Evolutionary conservation across 2,797 vertebrate genomes (phyloP), one percentile per base, ranked within the genome.

Genomic region (Danio kyathit): DNA sequence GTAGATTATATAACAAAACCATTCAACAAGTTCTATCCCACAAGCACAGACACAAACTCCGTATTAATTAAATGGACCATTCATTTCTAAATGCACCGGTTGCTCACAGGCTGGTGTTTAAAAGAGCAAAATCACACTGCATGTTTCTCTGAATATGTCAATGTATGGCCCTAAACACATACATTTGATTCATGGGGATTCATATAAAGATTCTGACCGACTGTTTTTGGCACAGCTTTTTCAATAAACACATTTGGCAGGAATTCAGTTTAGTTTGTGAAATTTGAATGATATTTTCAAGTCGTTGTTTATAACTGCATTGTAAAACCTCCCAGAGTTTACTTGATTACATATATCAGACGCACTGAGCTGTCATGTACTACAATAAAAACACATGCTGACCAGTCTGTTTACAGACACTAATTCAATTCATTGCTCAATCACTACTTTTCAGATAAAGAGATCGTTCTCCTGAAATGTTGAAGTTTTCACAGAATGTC

Each of bases 1-100:
- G 13, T 59, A 73, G 38, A 59, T 89, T 88, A 86, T 71, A 75
- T 86, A 83, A 88, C 48, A 17, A 17, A 76, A 64, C n/a, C 9
- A 65, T 21, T 76, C 7, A 21, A 69, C 66, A 21, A 51, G 44
- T 63, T 40, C 21, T 17, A 54, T 54, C 74, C 60, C 61, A 76
- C 17, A 54, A 52, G 73, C 57, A 8, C 38, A 64, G n/a, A 65
- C 7, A 74, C 6, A 2, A 13, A 19, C 38, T 65, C 60, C 46
- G 41, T 41, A 21, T 21, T 76, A 64, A 76, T 65, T 76, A 52
- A 65, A 54, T 49, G 46, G 41, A 16, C 29, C 48, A 52, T 76
- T 65, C 0, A 76, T 48, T 63, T 59, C 17, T 61, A 8, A 74
- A 57, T 21, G 7, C 54, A 59, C 54, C 43, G 4, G 6, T 51